Base-by-base conservation (phyloP, 2,888 invertebrate genomes). In the Sinodicranocentrus sp. region DNA sequence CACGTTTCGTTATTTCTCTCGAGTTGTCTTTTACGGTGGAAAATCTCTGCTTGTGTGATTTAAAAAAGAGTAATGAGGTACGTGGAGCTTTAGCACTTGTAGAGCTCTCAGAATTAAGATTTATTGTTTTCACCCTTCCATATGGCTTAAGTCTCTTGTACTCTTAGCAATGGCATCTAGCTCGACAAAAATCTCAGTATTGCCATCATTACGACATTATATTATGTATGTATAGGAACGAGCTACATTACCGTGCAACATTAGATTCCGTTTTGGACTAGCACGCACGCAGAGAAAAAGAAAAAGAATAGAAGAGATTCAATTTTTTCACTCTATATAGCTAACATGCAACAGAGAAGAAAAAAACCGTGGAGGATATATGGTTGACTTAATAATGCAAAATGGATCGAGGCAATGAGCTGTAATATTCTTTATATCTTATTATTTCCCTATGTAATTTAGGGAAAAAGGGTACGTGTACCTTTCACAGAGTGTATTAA, bases 101-200 rank as follows among this genome's bases (percentile, higher is more conserved):
- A 76, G 86, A 87, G 86, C 84, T 84, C 77, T 84, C 82, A 85
- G 85, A 87, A 87, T 85, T 87, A 87, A 85, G 87, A 87, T 87
- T 87, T 87, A 87, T 87, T 87, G 87, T 82, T 82, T 80, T 82
- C 73, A 82, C 82, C 82, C 82, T 73, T 73, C 73, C 82, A 82
- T 82, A 82, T 82, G 82, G 82, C 82, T 82, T 68, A 73, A 82
- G 73, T 79, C 79, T 79, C 52, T 79, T 52, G 78, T 68, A 68
- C 48, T 75, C 59, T 61, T 48, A 28, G 65, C 28, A 5, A 48
- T 48, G 63, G 39, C n/a, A n/a, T 33, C 3, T 33, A 33, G 2
- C 48, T 48, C 2, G 15, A 33, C 43, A 23, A 63, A 80, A 79
- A 80, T 80, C 80, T 72, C 72, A 67, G 54, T 63, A 33, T 19